Evolutionary conservation across 1,140 invertebrate species (phyloP).

Genomic region (Neodiprion pinetum): DNA sequence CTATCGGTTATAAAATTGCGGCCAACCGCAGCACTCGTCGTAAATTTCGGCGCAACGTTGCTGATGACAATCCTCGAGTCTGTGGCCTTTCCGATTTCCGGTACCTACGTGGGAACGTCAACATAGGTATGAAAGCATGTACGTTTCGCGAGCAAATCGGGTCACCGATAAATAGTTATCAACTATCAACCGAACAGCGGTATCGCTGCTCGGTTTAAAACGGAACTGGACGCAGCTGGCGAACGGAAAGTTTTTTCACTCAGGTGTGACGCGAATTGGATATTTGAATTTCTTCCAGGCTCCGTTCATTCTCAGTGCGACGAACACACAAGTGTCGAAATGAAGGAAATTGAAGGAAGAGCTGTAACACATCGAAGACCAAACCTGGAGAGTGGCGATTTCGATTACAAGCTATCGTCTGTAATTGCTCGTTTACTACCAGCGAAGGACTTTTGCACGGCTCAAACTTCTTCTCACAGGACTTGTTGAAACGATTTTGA

Average conservation of each 20-base stretch:
- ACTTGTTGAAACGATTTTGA: background rate
- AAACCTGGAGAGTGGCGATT: no score
- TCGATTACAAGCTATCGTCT: no score
- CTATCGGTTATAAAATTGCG: no score
- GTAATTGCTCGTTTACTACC: background rate
- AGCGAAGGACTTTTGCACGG: background rate
- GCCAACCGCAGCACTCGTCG: no score
- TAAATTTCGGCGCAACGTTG: no score
- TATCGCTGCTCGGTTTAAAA: background rate
- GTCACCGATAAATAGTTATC: slow-evolving; percentile 4
- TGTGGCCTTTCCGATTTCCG: background rate
- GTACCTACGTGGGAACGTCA: background rate
- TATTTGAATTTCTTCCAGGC: no score
- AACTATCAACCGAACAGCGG: background rate
- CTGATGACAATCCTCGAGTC: background rate
- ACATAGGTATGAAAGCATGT: no score
- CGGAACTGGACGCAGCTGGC: background rate
- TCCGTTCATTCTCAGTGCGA: no score
- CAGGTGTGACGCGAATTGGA: no score
- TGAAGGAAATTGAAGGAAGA: no score
- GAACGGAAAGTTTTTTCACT: background rate
- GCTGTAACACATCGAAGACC: no score
- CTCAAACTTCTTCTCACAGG: background rate
- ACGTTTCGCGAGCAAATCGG: background rate
- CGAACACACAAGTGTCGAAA: no score